Base-by-base conservation (phyloP, 2,113 vertebrate genomes). In the Speoplatyrhinus poulsoni region DNA sequence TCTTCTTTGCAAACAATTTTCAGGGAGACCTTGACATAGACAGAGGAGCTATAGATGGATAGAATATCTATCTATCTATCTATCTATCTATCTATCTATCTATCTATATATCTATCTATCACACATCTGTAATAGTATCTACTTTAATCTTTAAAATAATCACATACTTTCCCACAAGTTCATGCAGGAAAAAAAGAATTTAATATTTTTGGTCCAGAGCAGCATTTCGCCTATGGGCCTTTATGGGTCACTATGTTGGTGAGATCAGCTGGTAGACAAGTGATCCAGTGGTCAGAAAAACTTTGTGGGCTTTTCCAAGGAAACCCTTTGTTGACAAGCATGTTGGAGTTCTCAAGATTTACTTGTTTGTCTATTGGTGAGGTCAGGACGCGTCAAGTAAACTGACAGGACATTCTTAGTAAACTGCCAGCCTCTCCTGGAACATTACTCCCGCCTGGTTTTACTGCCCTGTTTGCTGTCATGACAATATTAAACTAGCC, bases 271-370 rank as follows among this genome's bases (percentile, higher is more conserved):
- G 80, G 19, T 65, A 54, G 79, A 79, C 82, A 84, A 13, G 76
- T 82, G 85, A 86, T 33, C 11, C 50, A 15, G 55, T 63, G 36
- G 59, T 76, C 56, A 80, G 65, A 76, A 46, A 63, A 75, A 70
- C 77, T 83, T 75, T 83, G 77, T 86, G 76, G 83, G 73, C 65
- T 81, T 85, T 87, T 88, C 78, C 81, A 58, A 83, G 79, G 80
- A 83, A 84, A 83, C 76, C 59, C 78, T 84, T 77, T 86, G 77
- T 85, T 87, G 81, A 82, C 75, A 69, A 10, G 58, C 33, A n/a
- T 13, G 60, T 69, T 75, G 66, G 72, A 75, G 55, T 63, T 72
- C 62, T 68, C 6, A 65, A 56, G 70, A 57, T 72, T 74, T 76
- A 3, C 52, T 76, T 70, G 70, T 82, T 73, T 60, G 75, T 76